Evolutionary conservation across 2,113 vertebrate species (phyloP).

Genomic region (Oreochromis spilurus): DNA sequence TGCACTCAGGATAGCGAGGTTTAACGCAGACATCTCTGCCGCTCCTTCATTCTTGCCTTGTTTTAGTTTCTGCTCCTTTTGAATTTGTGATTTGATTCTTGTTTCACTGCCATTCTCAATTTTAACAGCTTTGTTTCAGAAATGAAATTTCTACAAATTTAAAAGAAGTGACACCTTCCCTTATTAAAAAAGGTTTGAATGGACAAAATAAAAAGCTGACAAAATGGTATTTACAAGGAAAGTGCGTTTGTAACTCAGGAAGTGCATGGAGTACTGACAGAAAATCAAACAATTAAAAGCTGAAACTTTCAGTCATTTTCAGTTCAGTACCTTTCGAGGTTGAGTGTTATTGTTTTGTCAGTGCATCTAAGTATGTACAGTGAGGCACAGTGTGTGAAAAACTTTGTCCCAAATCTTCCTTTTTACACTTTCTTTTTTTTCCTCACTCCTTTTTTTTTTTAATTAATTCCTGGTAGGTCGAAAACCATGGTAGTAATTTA

Average conservation of each 20-base stretch:
- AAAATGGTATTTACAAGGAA: background rate
- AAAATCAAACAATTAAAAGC: background rate
- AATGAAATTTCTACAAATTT: background rate
- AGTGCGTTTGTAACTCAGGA: background rate
- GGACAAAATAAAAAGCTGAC: background rate
- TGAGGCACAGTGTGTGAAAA: background rate
- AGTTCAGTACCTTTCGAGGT: background rate
- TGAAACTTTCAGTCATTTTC: background rate
- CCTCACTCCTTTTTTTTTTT: background rate
- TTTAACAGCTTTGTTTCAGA: constrained; percentile 4
- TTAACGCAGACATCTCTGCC: constrained; percentile 8
- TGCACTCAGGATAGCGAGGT: constrained; percentile 48
- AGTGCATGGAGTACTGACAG: background rate
- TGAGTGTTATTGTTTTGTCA: background rate
- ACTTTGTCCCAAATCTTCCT: background rate
- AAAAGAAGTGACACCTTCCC: background rate
- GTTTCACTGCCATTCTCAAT: constrained; percentile 2
- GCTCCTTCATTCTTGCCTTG: constrained; percentile 7
- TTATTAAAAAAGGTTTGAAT: background rate
- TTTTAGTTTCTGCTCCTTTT: constrained; percentile 7
- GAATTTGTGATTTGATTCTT: constrained; percentile 20
- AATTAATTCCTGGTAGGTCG: constrained; percentile 24
- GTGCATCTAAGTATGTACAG: background rate
- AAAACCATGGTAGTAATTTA: constrained; percentile 13
- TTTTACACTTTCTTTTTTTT: background rate